Conservation (phyloP, 2,113 vertebrate genomes). For the Aramus guarauna region DNA sequence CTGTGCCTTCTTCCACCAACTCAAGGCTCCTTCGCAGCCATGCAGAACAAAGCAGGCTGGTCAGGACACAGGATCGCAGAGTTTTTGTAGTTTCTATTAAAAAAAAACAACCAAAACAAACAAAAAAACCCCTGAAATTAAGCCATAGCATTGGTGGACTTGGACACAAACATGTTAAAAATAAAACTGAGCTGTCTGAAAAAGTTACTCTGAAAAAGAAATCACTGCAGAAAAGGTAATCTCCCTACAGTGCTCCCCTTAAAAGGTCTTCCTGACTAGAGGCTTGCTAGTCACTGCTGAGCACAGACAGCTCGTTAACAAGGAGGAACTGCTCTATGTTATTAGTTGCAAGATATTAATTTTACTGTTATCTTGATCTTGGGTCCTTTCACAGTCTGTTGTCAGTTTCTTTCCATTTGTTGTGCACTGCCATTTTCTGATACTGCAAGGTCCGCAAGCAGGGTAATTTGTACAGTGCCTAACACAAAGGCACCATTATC, state of each 20-base stretch:
- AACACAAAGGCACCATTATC: constrained; percentile 34
- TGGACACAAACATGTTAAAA: not conserved
- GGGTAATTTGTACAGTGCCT: not conserved
- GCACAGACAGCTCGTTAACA: not conserved
- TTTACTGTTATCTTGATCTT: constrained; percentile 17
- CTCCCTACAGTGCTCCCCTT: not conserved
- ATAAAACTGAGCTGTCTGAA: not conserved
- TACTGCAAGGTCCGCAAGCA: not conserved
- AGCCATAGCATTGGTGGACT: not conserved
- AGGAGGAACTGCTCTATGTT: not conserved
- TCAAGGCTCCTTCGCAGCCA: rapidly evolving
- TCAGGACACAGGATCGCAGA: not conserved
- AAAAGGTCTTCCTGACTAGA: not conserved
- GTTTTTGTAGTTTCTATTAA: not conserved
- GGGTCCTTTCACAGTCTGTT: not conserved
- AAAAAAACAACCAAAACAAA: constrained; percentile 3
- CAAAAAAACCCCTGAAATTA: not conserved
- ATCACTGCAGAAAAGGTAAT: not conserved
- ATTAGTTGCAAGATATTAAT: constrained; percentile 8
- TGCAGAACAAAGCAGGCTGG: not conserved
- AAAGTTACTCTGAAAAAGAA: not conserved
- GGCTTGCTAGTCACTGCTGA: not conserved
- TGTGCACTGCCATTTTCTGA: not conserved
- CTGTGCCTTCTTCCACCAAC: not conserved
- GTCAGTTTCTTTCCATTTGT: not conserved